Evolutionary conservation across 2,113 vertebrate species (phyloP), one percentile per base, ranked within the genome.

Genomic region (Tetrax tetrax): DNA sequence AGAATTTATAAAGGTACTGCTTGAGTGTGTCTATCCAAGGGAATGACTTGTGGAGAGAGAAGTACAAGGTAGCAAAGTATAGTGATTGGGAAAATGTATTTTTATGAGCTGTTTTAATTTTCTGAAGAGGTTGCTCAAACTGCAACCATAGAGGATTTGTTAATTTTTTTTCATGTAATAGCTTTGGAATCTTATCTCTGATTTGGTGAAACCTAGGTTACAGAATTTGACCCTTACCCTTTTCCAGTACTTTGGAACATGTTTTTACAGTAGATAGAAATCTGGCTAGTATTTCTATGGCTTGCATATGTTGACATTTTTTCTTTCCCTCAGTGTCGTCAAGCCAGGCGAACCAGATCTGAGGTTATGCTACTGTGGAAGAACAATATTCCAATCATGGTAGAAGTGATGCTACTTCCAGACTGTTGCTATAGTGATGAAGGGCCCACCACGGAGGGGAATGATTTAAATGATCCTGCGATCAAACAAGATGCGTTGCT

Each of bases 361-460:
- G 99, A 99, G 97, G 99, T 99, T 93, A 97, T 99, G 82, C 96
- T 99, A 57, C 98, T 99, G 88, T 99, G 99, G 99, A 99, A 98
- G 96, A 99, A 99, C 96, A 99, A 97, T 98, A 99, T 99, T 98
- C 99, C 99, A 81, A 98, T 99, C 97, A 99, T 99, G 99, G 99
- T 99, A 85, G 99, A 99, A 98, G 99, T 99, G 97, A 99, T 99
- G 99, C 98, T 99, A 24, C 98, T 99, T 61, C 99, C 99, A 50
- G 99, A 99, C 98, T 99, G 99, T 98, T 99, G 99, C 98, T 99
- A 99, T 96, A 99, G 98, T 3, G 99, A 99, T 41, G 99, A 99
- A 92, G 99, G 99, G 56, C 99, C 99, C 74, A 98, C 98, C 48
- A 98, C 98, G 0, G 99, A 99, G 85, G 99, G 98, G 61, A 98